phyloP scores from a whole-genome alignment of 2,113 vertebrate genomes.

The Passer montanus region DNA sequence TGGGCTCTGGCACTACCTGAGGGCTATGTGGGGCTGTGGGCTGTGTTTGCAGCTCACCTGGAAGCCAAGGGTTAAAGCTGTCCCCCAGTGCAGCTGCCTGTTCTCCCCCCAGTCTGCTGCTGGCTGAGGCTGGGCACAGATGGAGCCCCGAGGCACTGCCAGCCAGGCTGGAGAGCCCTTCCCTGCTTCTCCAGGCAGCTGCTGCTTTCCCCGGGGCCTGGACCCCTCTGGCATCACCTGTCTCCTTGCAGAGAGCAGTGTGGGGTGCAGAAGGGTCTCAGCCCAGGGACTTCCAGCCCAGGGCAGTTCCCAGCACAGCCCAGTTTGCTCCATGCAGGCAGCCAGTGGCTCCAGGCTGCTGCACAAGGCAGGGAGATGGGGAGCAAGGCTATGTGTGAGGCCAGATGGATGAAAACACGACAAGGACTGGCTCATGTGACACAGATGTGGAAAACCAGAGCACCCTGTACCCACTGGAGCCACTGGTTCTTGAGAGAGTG shows the following conservation, averaged over 20 bases:
- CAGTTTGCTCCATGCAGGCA: background rate
- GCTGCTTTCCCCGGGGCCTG: background rate
- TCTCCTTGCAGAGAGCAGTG: background rate
- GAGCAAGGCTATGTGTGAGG: background rate
- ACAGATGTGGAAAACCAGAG: background rate
- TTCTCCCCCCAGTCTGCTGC: background rate
- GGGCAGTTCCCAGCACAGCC: background rate
- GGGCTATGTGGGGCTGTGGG: background rate
- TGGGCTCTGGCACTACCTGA: background rate
- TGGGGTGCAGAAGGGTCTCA: background rate
- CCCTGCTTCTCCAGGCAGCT: slow-evolving; percentile 7
- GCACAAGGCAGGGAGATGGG: background rate
- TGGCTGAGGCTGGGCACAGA: slow-evolving; percentile 16
- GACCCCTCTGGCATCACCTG: background rate
- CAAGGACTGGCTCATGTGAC: background rate
- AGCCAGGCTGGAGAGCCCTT: background rate
- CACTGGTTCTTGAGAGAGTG: background rate
- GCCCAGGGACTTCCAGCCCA: background rate
- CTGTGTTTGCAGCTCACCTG: background rate
- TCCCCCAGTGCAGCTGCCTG: background rate
- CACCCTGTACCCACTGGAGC: background rate
- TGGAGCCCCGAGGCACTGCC: background rate
- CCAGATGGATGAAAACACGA: background rate
- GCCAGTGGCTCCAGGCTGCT: background rate
- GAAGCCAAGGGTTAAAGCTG: background rate